Conservation (phyloP, 2,888 invertebrate species). For the Boloria selene region DNA sequence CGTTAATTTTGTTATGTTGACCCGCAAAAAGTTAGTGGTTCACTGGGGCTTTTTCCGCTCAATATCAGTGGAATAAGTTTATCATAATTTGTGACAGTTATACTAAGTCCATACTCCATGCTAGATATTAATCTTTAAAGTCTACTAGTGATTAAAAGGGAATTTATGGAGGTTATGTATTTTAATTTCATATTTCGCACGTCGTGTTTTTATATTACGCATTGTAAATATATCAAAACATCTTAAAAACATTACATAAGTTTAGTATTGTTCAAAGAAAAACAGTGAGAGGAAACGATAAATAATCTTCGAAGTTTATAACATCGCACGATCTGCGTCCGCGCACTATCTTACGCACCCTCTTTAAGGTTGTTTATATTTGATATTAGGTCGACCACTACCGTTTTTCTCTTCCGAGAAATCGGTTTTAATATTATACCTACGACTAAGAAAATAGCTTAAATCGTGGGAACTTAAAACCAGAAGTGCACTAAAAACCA, state of each 20-base stretch:
- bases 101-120: too few species aligned
- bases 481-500: background rate
- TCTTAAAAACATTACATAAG: constrained; percentile 39
- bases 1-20: too few species aligned
- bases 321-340: constrained; percentile 62
- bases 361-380: constrained; percentile 43
- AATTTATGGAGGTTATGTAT: too few species aligned
- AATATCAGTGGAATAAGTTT: constrained; percentile 24
- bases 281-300: constrained; percentile 78
- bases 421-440: constrained; percentile 1
- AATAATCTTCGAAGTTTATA: constrained; percentile 79
- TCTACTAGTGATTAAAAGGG: too few species aligned
- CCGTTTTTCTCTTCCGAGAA: constrained; percentile 21
- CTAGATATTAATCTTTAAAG: too few species aligned
- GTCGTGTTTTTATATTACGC: background rate
- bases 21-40: constrained; percentile 23
- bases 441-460: background rate
- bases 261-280: constrained; percentile 73
- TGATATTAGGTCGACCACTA: constrained; percentile 33
- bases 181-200: background rate
- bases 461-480: constrained; percentile 23
- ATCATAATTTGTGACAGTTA: constrained; percentile 58
- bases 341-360: constrained; percentile 52
- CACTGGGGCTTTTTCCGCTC: constrained; percentile 19
- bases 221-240: background rate